Evolutionary conservation across 2,888 invertebrate species (phyloP), one percentile per base, ranked within the genome.

Genomic region (Drosophila longiperda): DNA sequence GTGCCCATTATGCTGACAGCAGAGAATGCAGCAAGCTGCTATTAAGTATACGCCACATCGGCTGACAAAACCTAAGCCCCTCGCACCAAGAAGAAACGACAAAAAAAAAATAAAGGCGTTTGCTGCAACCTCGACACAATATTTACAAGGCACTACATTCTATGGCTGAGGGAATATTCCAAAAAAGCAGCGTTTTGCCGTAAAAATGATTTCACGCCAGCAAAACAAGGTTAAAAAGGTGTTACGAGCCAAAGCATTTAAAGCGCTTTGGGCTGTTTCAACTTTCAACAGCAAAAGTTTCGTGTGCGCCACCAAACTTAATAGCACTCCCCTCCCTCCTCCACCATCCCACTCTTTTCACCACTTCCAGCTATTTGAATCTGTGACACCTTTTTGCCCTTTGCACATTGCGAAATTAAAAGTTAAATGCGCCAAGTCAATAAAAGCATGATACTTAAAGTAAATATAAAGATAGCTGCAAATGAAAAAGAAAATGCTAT

Each of bases 381-480:
- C 34, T 49, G 69, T 34, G 70, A 55, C 78, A 67, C 78, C 69
- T 68, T 78, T 60, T 59, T 49, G 66, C 69, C 54, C 63, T 72
- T 64, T 62, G 71, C 75, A 58, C 34, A 54, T 54, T 61, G 53
- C 53, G 73, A 89, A 87, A 88, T 86, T 83, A 88, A 88, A 87
- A 87, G 87, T 87, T 87, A 83, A 87, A 88, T 73, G 82, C 79
- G 75, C 71, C 76, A 78, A 86, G 86, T 86, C 86, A 86, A 87
- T 86, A 86, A 86, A 86, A 81, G 73, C 76, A 68, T 75, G 79
- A 85, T 85, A 82, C 82, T 74, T 72, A 81, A 81, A 82, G 78
- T 73, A 74, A 82, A 78, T 54, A 50, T 57, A 48, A 54, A 67
- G 62, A 59, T 50, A 54, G 59, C 60, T 58, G 50, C 58, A 12